Conservation (phyloP, 2,888 invertebrate species). For the Pomacea canaliculata region DNA sequence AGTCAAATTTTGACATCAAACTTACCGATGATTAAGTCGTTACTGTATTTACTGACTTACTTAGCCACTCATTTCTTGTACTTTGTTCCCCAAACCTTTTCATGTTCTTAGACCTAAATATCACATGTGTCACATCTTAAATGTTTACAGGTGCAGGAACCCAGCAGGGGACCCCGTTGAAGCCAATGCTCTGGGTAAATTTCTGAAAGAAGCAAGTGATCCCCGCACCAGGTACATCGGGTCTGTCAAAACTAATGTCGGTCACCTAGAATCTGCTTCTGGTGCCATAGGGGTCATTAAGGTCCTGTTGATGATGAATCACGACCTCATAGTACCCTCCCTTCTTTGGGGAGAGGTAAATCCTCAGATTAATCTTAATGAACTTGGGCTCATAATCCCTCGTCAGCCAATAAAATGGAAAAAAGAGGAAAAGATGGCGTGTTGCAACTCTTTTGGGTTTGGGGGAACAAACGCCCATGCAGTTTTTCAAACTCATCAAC, state of each 20-base stretch:
- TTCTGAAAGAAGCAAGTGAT: constrained; percentile 29
- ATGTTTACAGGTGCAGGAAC: constrained; percentile 48
- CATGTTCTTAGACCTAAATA: no score
- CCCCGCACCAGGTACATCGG: constrained; percentile 37
- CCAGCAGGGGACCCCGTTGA: constrained; percentile 51
- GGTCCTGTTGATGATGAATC: constrained; percentile 54
- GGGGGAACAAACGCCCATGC: constrained; percentile 57
- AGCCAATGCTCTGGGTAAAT: constrained; percentile 36
- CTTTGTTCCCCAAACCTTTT: no score
- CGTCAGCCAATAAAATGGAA: constrained; percentile 30
- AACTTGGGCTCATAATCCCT: constrained; percentile 40
- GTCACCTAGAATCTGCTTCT: constrained; percentile 54
- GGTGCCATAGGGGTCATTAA: constrained; percentile 53
- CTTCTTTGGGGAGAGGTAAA: constrained; percentile 45
- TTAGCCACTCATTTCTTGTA: no score
- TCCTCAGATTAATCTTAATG: constrained; percentile 40
- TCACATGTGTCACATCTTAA: no score
- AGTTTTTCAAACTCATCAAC: constrained; percentile 30
- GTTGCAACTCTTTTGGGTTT: constrained; percentile 54
- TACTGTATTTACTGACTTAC: no score
- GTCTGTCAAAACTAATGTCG: constrained; percentile 57
- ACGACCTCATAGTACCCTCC: constrained; percentile 43
- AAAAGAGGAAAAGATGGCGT: constrained; percentile 35
- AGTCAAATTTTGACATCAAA: no score
- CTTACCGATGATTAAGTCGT: no score